Conservation (phyloP, 53 echinoderm and acorn worm genomes). For the Temnopleurus reevesii region DNA sequence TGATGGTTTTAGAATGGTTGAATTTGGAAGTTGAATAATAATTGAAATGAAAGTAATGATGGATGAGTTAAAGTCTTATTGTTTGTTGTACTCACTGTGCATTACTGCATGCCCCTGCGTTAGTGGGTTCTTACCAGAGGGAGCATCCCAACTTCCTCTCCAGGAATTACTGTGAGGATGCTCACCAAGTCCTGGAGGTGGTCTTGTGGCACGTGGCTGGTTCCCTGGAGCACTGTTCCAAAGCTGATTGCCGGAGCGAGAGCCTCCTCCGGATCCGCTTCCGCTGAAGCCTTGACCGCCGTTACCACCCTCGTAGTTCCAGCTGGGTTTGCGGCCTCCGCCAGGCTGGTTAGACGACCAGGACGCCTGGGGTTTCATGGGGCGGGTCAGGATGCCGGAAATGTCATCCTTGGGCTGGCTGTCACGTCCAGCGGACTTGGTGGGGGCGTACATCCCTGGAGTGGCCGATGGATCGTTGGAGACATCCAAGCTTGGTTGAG, state of each 20-base stretch:
- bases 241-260: slow-evolving; percentile 42
- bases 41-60: slow-evolving; percentile 3
- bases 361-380: slow-evolving; percentile 86
- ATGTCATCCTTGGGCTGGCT: slow-evolving; percentile 73
- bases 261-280: neutral
- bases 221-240: slow-evolving; percentile 54
- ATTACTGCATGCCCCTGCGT: slow-evolving; percentile 60
- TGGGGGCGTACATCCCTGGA: slow-evolving; percentile 85
- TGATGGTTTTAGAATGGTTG: slow-evolving; percentile 5
- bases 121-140: slow-evolving; percentile 62
- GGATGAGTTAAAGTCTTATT: slow-evolving; percentile 4
- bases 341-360: slow-evolving; percentile 70
- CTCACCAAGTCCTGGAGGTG: slow-evolving; percentile 90
- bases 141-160: slow-evolving; percentile 59
- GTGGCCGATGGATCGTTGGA: slow-evolving; percentile 97
- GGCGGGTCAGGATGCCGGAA: slow-evolving; percentile 92
- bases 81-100: slow-evolving; percentile 61
- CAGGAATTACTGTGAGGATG: slow-evolving; percentile 73
- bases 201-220: slow-evolving; percentile 74
- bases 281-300: neutral
- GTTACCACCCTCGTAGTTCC: slow-evolving; percentile 72
- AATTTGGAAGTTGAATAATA: slow-evolving; percentile 8
- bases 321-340: slow-evolving; percentile 78
- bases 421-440: slow-evolving; percentile 66
- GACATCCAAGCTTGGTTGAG: slow-evolving; percentile 80